These are phyloP conservation scores for Oopsacas minuta DNA, from an alignment of 37 sponge, comb jelly and placozoan genomes.

Conservation along the genomic window DNA sequence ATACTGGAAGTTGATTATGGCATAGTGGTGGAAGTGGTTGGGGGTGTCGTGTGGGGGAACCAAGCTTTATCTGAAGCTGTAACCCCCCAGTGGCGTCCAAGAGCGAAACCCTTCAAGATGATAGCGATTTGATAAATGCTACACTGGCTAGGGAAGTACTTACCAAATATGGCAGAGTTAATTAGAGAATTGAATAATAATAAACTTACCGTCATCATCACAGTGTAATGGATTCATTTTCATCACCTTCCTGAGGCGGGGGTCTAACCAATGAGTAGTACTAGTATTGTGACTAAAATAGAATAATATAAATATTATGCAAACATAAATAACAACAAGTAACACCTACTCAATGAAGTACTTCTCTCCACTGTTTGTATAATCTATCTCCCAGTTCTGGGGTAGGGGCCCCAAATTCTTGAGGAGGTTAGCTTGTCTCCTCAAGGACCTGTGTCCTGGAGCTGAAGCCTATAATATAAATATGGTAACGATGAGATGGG, in stretches of 20 bases:
- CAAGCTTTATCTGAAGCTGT: too few species aligned
- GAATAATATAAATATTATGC: neutral
- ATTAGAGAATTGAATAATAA: too few species aligned
- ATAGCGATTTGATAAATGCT: too few species aligned
- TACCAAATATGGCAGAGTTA: too few species aligned
- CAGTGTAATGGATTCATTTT: conserved; percentile 56
- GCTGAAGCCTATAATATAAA: neutral
- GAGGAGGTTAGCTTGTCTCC: conserved; percentile 19
- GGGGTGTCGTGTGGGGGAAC: too few species aligned
- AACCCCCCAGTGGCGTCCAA: too few species aligned
- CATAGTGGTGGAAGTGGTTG: too few species aligned
- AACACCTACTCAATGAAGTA: conserved; percentile 92
- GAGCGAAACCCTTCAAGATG: too few species aligned
- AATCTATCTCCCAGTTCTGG: conserved; percentile 86
- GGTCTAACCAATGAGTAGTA: conserved; percentile 95
- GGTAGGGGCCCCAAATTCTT: conserved; percentile 81
- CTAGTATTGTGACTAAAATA: conserved; percentile 76
- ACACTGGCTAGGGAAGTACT: too few species aligned
- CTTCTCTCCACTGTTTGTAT: conserved; percentile 83
- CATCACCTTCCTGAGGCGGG: conserved; percentile 55
- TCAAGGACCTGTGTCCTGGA: neutral
- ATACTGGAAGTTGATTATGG: too few species aligned
- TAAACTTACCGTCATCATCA: conserved; percentile 64
- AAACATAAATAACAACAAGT: neutral
- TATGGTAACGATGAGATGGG: too few species aligned